Percentiles rank a stretch among this genome's conserved stretches.
Evolutionary conservation across 2,113 vertebrate genomes (phyloP).

Genomic region (Vicugna pacos): DNA sequence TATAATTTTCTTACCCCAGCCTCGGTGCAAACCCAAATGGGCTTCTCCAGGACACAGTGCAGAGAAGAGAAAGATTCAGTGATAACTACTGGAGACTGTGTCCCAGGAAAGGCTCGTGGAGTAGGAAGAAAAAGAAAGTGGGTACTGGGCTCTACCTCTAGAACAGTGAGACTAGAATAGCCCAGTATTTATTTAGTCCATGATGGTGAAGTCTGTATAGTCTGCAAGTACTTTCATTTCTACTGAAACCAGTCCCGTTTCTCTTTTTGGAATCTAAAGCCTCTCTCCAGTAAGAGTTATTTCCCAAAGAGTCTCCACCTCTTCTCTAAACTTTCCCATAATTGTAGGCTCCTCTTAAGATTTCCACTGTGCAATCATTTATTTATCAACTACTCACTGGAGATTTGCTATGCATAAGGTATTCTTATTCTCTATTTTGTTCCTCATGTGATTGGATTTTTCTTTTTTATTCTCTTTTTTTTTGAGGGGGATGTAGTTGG

Average conservation of each 20-base stretch:
- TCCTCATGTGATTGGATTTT: not conserved
- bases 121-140: not conserved
- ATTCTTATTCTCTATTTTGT: not conserved
- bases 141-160: not conserved
- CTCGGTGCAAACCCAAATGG: not conserved
- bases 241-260: not conserved
- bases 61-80: not conserved
- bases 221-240: not conserved
- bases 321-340: not conserved
- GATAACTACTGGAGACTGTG: not conserved
- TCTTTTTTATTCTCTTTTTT: not conserved
- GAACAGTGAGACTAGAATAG: not conserved
- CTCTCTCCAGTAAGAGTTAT: not conserved
- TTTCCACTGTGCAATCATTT: not conserved
- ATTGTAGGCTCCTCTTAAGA: not conserved
- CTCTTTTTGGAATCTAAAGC: not conserved
- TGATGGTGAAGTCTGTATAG: not conserved
- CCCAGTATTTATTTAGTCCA: not conserved
- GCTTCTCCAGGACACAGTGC: not conserved
- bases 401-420: not conserved
- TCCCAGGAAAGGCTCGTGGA: not conserved
- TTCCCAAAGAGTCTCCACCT: not conserved
- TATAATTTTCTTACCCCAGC: not conserved
- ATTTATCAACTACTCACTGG: not conserved
- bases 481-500: no score